Evolutionary conservation across 2,113 vertebrate genomes (phyloP), one percentile per base, ranked within the genome.

Genomic region (Hemichromis elongatus): DNA sequence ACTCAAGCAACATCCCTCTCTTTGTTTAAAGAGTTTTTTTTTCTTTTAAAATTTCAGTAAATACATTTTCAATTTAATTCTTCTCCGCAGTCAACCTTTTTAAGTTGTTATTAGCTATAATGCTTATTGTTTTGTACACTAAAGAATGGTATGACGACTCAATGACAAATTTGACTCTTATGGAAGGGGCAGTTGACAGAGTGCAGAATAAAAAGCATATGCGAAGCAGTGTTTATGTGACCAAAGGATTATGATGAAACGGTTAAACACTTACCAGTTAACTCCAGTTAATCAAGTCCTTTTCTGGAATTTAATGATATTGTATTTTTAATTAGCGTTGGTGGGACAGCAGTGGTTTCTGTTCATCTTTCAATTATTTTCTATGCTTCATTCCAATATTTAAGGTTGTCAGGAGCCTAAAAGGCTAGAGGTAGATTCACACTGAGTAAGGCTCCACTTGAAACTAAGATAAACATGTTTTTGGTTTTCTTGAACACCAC

Each of bases 1-100:
- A 99, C 91, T 99, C 98, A 81, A 99, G 89, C 81, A 0, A 97
- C 95, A 37, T 97, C 96, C 1, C 95, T 89, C 83, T 99, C 98
- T 0, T 0, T 98, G 97, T 35, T 93, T 94, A 66, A 73, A 73
- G 14, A 73, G 11, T 37, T 37, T 40, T 45, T 13, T 42, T 45
- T 18, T 70, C 5, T 70, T 68, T 26, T 70, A 26, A 68, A 16
- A 0, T 68, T 21, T 3, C 9, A 68, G 37, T 16, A 45, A 13
- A 45, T 11, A 47, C 21, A 3, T 68, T 35, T 35, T 70, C 6
- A 18, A 28, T 73, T 73, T 28, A 11, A 19, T 73, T 73, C 40
- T 66, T 45, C 37, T 45, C 35, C 0, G 0, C 12, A 26, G 37
- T 42, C 63, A 68, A 26, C 2, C 40, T 70, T 45, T 45, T 45